Percentiles rank a stretch among this genome's conserved stretches.
These are phyloP conservation scores for Coelopa frigida DNA, from an alignment of 1,140 invertebrate genomes.

Conservation along the genomic window DNA sequence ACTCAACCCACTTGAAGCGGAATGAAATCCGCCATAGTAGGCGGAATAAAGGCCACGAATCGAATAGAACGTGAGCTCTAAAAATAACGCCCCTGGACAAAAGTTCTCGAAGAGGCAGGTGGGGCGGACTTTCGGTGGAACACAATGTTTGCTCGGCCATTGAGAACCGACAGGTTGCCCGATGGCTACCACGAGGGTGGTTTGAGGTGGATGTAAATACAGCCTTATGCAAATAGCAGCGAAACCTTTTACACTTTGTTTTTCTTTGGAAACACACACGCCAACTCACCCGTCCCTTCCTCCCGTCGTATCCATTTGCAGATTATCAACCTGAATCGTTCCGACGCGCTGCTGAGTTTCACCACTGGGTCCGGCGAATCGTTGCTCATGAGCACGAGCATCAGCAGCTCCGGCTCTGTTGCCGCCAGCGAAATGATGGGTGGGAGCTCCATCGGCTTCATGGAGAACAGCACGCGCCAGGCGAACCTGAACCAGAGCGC, in stretches of 20 bases:
- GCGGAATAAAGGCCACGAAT: no score
- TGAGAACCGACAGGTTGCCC: background rate
- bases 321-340: conserved; percentile 32
- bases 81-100: no score
- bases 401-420: conserved; percentile 3
- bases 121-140: no score
- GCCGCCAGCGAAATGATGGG: conserved; percentile 13
- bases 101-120: no score
- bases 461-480: conserved; percentile 20
- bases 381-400: no score
- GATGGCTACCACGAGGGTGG: no score
- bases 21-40: no score
- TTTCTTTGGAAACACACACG: background rate
- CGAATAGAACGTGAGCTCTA: no score
- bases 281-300: background rate
- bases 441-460: conserved; percentile 19
- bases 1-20: no score
- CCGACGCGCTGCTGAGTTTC: conserved; percentile 14
- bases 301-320: conserved; percentile 14
- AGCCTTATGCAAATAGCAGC: no score
- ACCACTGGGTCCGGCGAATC: conserved; percentile 2
- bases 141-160: background rate
- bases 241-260: background rate
- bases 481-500: background rate
- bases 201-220: no score